Conservation (phyloP, 2,113 vertebrate genomes). For the Ploceus nigricollis region DNA sequence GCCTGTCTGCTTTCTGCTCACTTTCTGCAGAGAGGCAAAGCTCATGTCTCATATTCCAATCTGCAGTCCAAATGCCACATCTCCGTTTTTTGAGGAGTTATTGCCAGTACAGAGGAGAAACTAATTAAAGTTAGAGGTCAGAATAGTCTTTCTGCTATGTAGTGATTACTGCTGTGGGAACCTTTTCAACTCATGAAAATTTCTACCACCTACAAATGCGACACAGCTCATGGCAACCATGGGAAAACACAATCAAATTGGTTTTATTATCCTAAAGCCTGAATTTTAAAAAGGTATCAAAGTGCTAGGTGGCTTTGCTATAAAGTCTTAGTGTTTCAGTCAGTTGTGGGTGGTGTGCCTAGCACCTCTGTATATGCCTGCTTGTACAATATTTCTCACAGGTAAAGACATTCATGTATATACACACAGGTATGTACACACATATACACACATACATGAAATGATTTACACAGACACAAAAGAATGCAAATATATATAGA, state of each 20-base stretch:
- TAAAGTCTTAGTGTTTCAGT: not conserved
- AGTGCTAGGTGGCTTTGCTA: not conserved
- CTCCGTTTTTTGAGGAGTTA: not conserved
- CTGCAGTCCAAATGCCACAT: not conserved
- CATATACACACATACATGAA: not conserved
- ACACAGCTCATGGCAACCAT: not conserved
- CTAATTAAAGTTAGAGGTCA: not conserved
- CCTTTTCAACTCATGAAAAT: not conserved
- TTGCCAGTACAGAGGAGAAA: not conserved
- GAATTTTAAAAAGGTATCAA: not conserved
- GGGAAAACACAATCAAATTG: not conserved
- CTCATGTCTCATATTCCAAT: not conserved
- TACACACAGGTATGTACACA: not conserved
- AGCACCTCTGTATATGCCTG: not conserved
- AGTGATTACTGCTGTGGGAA: not conserved
- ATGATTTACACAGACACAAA: not conserved
- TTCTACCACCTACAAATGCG: not conserved
- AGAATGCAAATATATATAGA: conserved; percentile 40
- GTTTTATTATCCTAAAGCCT: not conserved
- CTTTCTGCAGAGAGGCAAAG: not conserved
- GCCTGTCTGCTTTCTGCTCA: not conserved
- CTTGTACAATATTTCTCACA: conserved; percentile 4
- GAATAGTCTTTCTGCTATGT: not conserved
- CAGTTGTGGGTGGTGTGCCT: not conserved
- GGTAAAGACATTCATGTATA: not conserved